Base-by-base conservation (phyloP, 1,140 invertebrate genomes). In the Pseudoatta argentina region DNA sequence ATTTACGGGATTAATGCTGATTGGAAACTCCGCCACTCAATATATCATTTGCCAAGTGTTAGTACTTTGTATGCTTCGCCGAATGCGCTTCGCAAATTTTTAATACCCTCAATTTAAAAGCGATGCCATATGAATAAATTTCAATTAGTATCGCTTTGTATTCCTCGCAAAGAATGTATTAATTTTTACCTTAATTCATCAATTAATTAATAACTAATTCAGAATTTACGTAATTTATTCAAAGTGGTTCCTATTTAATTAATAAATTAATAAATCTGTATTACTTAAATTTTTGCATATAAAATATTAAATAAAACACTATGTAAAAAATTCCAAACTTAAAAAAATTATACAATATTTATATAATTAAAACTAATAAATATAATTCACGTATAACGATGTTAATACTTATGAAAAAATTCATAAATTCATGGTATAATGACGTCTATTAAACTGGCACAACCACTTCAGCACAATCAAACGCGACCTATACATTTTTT, bases 1-100 rank as follows among this genome's bases (percentile, higher is more conserved):
- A 83, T 83, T 75, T 73, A 83, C 55, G 39, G 69, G 69, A 75
- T 75, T 83, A 83, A 75, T 57, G 27, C 24, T 39, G 67, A 73
- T 73, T 73, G 79, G 79, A 82, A 72, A 82, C 67, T 21, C 67
- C 39, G 18, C 67, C 34, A n/a, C n/a, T 21, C n/a, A 24, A 34
- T 75, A 72, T 57, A 83, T 73, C 18, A 48, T 12, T 73, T 48
- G 14, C 66, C n/a, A 48, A 48, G 39, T n/a, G 34, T 12, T 3
- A 24, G 64, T 53, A 14, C 7, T 57, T 82, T 14, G 53, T 57
- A 34, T 24, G n/a, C 21, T 48, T 59, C 34, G 78, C 53, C 21
- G 34, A 83, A 61, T 44, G 53, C 34, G 6, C 16, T 59, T 59
- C 67, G 18, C 3, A 2, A 27, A 82, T 72, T 82, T 61, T 61